phyloP scores from a whole-genome alignment of 1,140 invertebrate species.

The Scaptomyza hsui region DNA sequence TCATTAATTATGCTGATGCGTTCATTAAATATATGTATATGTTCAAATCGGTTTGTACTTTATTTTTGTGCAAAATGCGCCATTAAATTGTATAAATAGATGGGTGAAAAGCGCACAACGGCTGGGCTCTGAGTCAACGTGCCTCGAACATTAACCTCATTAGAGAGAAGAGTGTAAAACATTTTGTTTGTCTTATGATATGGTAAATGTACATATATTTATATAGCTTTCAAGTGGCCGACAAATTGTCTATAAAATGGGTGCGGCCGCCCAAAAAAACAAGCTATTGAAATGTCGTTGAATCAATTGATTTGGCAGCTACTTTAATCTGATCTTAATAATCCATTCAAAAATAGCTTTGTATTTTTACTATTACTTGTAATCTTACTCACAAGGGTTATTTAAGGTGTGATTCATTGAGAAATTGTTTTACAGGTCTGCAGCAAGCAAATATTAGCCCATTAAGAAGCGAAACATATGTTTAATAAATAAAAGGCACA shows the following conservation, averaged over 20 bases:
- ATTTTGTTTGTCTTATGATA: conserved; percentile 43
- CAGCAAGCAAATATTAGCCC: neutral
- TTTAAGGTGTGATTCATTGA: neutral
- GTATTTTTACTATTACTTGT: neutral
- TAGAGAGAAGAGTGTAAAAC: conserved; percentile 63
- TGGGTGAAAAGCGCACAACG: conserved; percentile 67
- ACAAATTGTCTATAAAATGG: conserved; percentile 32
- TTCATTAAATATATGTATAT: conserved; percentile 20
- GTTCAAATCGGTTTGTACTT: conserved; percentile 66
- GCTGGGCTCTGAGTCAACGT: conserved; percentile 63
- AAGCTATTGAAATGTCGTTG: conserved; percentile 14
- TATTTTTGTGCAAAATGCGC: conserved; percentile 81
- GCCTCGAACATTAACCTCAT: conserved; percentile 80
- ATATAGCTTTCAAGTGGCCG: conserved; percentile 40
- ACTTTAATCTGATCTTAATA: neutral
- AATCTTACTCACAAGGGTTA: too few relatives aligned
- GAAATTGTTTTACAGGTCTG: too few relatives aligned
- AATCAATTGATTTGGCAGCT: conserved; percentile 5
- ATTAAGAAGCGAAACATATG: neutral
- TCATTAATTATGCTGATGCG: conserved; percentile 47
- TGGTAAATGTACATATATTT: conserved; percentile 20
- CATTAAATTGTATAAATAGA: conserved; percentile 79
- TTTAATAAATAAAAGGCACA: neutral
- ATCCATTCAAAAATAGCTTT: neutral
- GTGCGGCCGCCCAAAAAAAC: conserved; percentile 21